Conservation (phyloP, 2,888 invertebrate species). For the Xestia rhomboidea region DNA sequence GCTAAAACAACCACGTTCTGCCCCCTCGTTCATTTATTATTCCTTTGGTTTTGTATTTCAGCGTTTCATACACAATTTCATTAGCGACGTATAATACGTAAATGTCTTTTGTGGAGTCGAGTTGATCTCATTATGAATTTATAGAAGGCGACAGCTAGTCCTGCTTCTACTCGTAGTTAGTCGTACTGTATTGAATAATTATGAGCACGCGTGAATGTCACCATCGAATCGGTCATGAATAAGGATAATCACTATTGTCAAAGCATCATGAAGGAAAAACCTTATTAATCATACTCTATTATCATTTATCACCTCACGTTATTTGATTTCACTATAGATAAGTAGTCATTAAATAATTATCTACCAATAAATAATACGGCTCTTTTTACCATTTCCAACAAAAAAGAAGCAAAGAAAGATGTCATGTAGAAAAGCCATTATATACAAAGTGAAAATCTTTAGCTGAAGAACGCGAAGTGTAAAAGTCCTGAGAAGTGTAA, state of each 20-base stretch:
- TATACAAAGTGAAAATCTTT: constrained; percentile 7
- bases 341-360: constrained; percentile 23
- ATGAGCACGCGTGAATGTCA: constrained; percentile 31
- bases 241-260: constrained; percentile 38
- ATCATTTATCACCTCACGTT: constrained; percentile 35
- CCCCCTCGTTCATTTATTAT: constrained; percentile 67
- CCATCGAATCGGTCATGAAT: constrained; percentile 17
- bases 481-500: constrained; percentile 49
- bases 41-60: constrained; percentile 62
- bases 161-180: constrained; percentile 12
- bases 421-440: background rate
- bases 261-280: constrained; percentile 39
- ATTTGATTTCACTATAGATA: constrained; percentile 41
- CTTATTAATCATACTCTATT: constrained; percentile 27
- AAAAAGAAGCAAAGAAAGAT: background rate
- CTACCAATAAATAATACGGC: constrained; percentile 14
- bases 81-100: constrained; percentile 55
- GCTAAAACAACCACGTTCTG: constrained; percentile 67
- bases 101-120: constrained; percentile 44
- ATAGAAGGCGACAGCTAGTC: constrained; percentile 38
- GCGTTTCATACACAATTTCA: constrained; percentile 57
- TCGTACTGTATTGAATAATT: constrained; percentile 36
- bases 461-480: constrained; percentile 25
- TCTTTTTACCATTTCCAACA: background rate
- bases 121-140: constrained; percentile 57